Evolutionary conservation across 2,888 invertebrate genomes (phyloP).

Genomic region (Ophioninae sp.): DNA sequence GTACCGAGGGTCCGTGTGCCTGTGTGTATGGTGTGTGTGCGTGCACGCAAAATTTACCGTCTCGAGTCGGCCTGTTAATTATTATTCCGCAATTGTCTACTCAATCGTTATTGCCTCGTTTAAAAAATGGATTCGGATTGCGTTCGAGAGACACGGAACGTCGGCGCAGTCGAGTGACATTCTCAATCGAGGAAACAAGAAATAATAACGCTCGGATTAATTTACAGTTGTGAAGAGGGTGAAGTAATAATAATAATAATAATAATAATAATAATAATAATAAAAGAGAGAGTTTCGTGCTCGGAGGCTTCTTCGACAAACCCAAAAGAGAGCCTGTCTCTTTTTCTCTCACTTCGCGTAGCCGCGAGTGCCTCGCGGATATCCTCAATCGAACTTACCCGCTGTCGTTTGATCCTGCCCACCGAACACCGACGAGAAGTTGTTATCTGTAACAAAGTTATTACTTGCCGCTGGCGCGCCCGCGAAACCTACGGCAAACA

Average conservation of each 20-base stretch:
- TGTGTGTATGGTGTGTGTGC: slow-evolving; percentile 27
- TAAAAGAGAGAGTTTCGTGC: neutral
- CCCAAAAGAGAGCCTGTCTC: slow-evolving; percentile 2
- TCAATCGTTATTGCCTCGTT: neutral
- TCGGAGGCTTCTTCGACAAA: neutral
- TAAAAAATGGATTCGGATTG: neutral
- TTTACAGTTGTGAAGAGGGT: neutral
- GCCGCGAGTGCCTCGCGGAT: neutral
- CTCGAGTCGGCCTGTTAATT: neutral
- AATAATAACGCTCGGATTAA: neutral
- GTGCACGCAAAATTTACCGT: slow-evolving; percentile 28
- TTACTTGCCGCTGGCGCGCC: slow-evolving; percentile 81
- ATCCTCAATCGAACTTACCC: slow-evolving; percentile 72
- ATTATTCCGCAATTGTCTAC: neutral
- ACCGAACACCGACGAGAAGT: slow-evolving; percentile 94
- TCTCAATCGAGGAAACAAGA: neutral
- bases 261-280: neutral
- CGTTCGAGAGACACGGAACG: neutral
- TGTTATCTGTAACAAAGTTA: slow-evolving; percentile 92
- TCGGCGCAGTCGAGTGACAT: neutral
- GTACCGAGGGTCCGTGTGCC: neutral
- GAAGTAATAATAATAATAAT: no score
- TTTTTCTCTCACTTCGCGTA: neutral
- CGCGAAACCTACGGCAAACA: slow-evolving; percentile 80
- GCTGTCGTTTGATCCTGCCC: slow-evolving; percentile 81